These are phyloP conservation scores for Nezara viridula DNA, from an alignment of 2,888 invertebrate species.

Conservation along the genomic window DNA sequence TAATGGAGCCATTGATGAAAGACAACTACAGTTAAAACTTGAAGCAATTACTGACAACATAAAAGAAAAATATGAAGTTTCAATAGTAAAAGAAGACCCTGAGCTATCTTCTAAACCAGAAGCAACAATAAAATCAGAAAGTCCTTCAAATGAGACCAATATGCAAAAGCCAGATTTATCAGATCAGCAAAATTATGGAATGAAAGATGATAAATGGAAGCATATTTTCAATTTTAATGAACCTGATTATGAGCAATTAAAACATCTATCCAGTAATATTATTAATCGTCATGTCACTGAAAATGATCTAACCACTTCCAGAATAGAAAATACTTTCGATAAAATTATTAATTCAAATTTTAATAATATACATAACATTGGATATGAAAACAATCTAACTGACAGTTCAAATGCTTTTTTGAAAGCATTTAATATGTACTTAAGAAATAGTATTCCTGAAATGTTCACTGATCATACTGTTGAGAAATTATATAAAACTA, in stretches of 20 bases:
- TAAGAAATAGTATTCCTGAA: conserved; percentile 1
- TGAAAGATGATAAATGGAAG: not conserved
- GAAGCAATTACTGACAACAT: not conserved
- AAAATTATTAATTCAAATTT: not conserved
- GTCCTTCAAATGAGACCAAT: not conserved
- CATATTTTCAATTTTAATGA: not conserved
- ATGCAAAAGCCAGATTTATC: not conserved
- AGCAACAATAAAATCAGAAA: not conserved
- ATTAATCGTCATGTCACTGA: not conserved
- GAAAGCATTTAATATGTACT: not conserved
- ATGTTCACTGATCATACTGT: not conserved
- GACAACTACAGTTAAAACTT: not conserved
- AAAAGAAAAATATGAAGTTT: not conserved
- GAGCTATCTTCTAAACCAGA: not conserved
- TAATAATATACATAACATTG: not conserved
- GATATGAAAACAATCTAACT: not conserved
- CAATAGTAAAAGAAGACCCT: not conserved
- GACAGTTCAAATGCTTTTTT: not conserved
- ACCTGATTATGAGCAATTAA: not conserved
- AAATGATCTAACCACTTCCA: not conserved
- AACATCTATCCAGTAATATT: not conserved
- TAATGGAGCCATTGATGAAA: not conserved
- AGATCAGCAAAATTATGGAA: not conserved
- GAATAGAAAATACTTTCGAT: not conserved
- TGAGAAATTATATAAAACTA: not conserved